Conservation (phyloP, 2,113 vertebrate species). For the Hemibagrus wyckioides region DNA sequence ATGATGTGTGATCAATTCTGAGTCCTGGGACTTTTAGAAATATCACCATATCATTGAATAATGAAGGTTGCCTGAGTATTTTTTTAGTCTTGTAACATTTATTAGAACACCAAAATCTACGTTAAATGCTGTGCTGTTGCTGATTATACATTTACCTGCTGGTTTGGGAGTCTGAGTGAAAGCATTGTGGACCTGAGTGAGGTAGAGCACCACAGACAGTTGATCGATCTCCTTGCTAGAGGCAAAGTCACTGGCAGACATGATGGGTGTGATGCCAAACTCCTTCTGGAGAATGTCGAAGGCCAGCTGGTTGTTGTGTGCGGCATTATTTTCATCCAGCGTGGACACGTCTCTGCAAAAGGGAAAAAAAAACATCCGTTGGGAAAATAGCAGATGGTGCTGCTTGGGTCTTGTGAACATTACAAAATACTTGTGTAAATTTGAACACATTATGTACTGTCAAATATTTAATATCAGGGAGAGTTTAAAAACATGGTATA, state of each 20-base stretch:
- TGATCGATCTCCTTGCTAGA: slow-evolving; percentile 73
- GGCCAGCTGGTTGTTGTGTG: slow-evolving; percentile 76
- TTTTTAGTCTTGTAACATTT: background rate
- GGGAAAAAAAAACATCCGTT: background rate
- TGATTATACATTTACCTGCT: slow-evolving; percentile 61
- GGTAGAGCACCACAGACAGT: slow-evolving; percentile 88
- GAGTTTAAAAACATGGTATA: background rate
- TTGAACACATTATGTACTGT: background rate
- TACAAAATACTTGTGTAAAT: background rate
- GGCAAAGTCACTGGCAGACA: slow-evolving; percentile 80
- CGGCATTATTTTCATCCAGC: slow-evolving; percentile 64
- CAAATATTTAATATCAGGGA: background rate
- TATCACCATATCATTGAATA: background rate
- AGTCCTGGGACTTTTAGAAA: background rate
- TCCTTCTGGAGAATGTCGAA: slow-evolving; percentile 80
- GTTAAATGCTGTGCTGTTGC: background rate
- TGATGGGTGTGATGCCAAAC: slow-evolving; percentile 84
- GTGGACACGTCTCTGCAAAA: slow-evolving; percentile 76
- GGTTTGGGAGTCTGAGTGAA: slow-evolving; percentile 64
- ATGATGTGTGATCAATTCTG: background rate
- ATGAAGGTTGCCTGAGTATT: background rate
- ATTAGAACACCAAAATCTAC: too few relatives aligned
- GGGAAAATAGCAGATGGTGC: slow-evolving; percentile 1
- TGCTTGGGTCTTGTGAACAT: background rate
- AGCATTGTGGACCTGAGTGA: slow-evolving; percentile 84